A percentile compares a stretch with the other conserved stretches of the same genome.
These are phyloP conservation scores for Eupeodes corollae DNA, from an alignment of 1,140 invertebrate genomes.

Conservation along the genomic window DNA sequence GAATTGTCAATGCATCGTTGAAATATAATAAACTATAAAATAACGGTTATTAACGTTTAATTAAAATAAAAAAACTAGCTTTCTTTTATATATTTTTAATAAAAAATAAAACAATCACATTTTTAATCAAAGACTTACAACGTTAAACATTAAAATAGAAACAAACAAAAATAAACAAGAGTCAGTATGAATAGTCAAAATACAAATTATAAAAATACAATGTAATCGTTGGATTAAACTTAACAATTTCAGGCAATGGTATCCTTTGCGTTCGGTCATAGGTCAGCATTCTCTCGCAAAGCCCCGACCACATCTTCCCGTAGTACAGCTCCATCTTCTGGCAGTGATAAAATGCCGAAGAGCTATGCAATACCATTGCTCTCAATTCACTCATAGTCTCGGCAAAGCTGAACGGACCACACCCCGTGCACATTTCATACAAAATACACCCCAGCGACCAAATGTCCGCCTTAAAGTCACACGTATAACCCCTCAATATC, in stretches of 20 bases:
- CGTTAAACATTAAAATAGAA: too few relatives aligned
- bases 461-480: slow-evolving; percentile 61
- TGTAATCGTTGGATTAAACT: slow-evolving; percentile 15
- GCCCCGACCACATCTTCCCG: slow-evolving; percentile 14
- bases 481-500: slow-evolving; percentile 54
- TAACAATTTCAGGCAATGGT: slow-evolving; percentile 18
- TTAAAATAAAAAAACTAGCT: too few relatives aligned
- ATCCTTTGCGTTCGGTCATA: slow-evolving; percentile 19
- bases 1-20: too few relatives aligned
- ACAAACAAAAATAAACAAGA: too few relatives aligned
- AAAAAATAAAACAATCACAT: too few relatives aligned
- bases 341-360: slow-evolving; percentile 15
- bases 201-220: slow-evolving; percentile 19
- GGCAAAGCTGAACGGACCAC: slow-evolving; percentile 49
- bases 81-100: too few relatives aligned
- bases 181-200: slow-evolving; percentile 17
- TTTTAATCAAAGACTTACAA: too few relatives aligned
- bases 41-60: too few relatives aligned
- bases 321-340: slow-evolving; percentile 14
- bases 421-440: slow-evolving; percentile 54
- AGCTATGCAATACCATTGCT: slow-evolving; percentile 13
- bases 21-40: too few relatives aligned
- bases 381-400: slow-evolving; percentile 11
- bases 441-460: slow-evolving; percentile 73
- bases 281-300: slow-evolving; percentile 27